Base-by-base conservation (phyloP, 2,797 vertebrate genomes). In the Xiphorhynchus erythropygius region DNA sequence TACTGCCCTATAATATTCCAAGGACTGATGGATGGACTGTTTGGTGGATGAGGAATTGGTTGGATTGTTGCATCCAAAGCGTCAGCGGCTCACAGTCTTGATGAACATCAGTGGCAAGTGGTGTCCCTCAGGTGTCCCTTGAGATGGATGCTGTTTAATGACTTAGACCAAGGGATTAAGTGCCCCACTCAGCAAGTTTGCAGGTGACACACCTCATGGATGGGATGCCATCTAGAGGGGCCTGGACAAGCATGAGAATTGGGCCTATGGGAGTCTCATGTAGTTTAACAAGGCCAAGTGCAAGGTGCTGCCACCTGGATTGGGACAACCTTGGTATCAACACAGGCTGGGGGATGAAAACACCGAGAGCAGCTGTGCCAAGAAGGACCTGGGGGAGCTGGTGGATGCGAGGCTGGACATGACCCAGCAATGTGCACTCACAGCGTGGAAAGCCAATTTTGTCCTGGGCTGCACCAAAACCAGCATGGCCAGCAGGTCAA, bases 1-100 rank as follows among this genome's bases (percentile, higher is more conserved):
- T 62, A 27, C 77, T 60, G 74, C 60, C 25, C 28, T 73, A n/a
- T 70, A 87, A 35, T 84, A 65, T 85, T 89, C 39, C 87, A 65
- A 89, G 52, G 30, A 63, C 12, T 62, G 47, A 35, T n/a, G 37
- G 37, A 15, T 42, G 13, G 21, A 62, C 57, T 53, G 11, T 28
- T 71, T 1, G 1, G 25, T 37, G 46, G 15, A 41, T 16, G 49
- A 71, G 35, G 10, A 83, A 24, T 53, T 67, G 19, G 2, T 37
- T 57, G 28, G 13, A 19, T 64, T 41, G 7, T 46, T 5, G 4
- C 13, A 32, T 71, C 42, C n/a, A 68, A 44, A 71, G 35, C 19
- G 39, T 35, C 8, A 64, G 18, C 0, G 0, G 3, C 21, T 86
- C 39, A 42, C 21, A 33, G 44, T 59, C 44, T 64, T 59, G 25